Conservation (phyloP, 2,888 invertebrate genomes). For the Dromius quadrimaculatus region DNA sequence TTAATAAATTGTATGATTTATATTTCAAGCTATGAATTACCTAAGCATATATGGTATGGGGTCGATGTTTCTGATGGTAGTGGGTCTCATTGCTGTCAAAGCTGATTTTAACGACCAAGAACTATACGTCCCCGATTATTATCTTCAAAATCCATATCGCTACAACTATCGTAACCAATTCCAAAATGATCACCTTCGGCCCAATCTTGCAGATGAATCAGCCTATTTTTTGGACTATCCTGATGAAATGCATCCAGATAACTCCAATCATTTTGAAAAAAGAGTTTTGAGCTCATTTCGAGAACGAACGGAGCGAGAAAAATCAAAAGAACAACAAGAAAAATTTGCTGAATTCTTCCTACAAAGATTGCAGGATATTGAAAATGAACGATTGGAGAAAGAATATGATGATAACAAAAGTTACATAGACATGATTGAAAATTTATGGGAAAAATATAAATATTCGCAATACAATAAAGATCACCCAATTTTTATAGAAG, state of each 20-base stretch:
- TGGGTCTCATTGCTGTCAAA: background rate
- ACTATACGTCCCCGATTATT: slow-evolving; percentile 29
- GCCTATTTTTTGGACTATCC: slow-evolving; percentile 19
- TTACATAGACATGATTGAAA: slow-evolving; percentile 70
- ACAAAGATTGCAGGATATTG: slow-evolving; percentile 60
- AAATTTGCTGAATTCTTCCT: slow-evolving; percentile 61
- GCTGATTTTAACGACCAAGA: slow-evolving; percentile 12
- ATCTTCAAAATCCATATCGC: slow-evolving; percentile 12
- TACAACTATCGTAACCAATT: no score
- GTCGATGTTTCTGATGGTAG: background rate
- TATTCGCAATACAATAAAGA: slow-evolving; percentile 64
- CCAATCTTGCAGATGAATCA: slow-evolving; percentile 7
- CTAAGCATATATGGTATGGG: background rate
- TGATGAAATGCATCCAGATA: slow-evolving; percentile 54
- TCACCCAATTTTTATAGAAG: slow-evolving; percentile 67
- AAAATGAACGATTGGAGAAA: slow-evolving; percentile 66
- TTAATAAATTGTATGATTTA: no score
- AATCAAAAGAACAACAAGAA: slow-evolving; percentile 66
- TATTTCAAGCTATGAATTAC: background rate
- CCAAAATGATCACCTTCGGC: no score
- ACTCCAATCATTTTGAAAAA: slow-evolving; percentile 60
- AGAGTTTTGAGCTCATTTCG: slow-evolving; percentile 70
- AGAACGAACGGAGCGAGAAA: slow-evolving; percentile 69
- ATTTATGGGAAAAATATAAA: slow-evolving; percentile 73
- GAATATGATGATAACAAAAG: slow-evolving; percentile 60